Evolutionary conservation across 2,113 vertebrate species (phyloP).

Genomic region (Mesembrinibis cayennensis): DNA sequence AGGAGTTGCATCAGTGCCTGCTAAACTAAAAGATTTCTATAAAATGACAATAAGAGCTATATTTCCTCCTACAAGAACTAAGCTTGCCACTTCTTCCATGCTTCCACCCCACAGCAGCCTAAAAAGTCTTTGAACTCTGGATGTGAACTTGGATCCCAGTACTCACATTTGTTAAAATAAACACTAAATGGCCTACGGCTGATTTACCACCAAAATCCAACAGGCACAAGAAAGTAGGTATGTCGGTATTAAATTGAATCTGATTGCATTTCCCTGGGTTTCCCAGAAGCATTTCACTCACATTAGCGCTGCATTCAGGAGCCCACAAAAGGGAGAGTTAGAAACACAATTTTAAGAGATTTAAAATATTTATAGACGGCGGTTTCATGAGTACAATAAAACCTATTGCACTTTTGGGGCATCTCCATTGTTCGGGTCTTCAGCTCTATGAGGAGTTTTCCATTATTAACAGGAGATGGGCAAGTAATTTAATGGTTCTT

Average conservation of each 20-base stretch:
- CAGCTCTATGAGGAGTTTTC: background rate
- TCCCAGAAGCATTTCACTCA: conserved; percentile 23
- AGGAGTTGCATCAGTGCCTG: background rate
- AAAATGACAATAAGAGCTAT: background rate
- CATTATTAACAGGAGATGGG: background rate
- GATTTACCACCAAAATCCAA: background rate
- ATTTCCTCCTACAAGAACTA: background rate
- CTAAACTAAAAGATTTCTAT: background rate
- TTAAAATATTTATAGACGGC: conserved; percentile 66
- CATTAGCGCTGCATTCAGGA: background rate
- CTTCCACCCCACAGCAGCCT: background rate
- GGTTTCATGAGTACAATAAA: conserved; percentile 57
- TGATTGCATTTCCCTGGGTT: conserved; percentile 1
- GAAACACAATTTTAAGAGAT: conserved; percentile 54
- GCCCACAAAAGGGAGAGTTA: background rate
- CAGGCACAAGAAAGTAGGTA: background rate
- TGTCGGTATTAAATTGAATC: background rate
- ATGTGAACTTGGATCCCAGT: background rate
- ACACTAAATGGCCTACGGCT: background rate
- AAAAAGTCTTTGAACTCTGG: background rate
- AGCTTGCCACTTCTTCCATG: background rate
- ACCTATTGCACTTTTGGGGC: conserved; percentile 28
- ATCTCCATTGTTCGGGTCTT: conserved; percentile 3
- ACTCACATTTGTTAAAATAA: background rate
- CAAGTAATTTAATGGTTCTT: background rate